Percentiles rank a stretch among this genome's conserved stretches.
These are phyloP conservation scores for Sinonovacula constricta DNA, from an alignment of 1,140 invertebrate genomes.

Conservation along the genomic window DNA sequence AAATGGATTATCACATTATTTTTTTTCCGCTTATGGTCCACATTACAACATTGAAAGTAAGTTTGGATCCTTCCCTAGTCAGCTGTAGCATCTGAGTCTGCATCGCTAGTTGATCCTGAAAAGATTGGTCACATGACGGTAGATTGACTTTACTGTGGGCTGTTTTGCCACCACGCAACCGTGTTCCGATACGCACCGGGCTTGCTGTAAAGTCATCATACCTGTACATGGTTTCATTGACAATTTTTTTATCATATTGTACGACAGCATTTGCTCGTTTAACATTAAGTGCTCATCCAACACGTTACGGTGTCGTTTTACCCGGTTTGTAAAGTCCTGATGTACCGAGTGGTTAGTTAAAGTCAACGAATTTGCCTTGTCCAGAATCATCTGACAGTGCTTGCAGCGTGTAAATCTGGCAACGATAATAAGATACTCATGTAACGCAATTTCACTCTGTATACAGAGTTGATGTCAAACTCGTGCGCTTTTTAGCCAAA, in stretches of 20 bases:
- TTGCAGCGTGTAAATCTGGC: not conserved
- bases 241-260: not conserved
- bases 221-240: slow-evolving; percentile 14
- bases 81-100: not conserved
- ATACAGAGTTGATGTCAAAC: not conserved
- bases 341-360: not conserved
- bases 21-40: no score
- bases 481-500: not conserved
- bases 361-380: slow-evolving; percentile 1
- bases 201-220: not conserved
- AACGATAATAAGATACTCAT: not conserved
- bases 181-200: not conserved
- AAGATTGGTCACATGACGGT: not conserved
- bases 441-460: slow-evolving; percentile 9
- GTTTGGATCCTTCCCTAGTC: not conserved
- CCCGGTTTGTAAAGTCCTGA: no score
- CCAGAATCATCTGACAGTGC: slow-evolving; percentile 1
- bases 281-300: no score
- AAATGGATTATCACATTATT: not conserved
- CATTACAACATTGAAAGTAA: no score
- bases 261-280: slow-evolving; percentile 3
- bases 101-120: not conserved
- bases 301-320: no score
- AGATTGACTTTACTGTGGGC: not conserved
- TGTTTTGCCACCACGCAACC: not conserved